Evolutionary conservation across 2,888 invertebrate genomes (phyloP), one percentile per base, ranked within the genome.

Genomic region (Furcula furcula): DNA sequence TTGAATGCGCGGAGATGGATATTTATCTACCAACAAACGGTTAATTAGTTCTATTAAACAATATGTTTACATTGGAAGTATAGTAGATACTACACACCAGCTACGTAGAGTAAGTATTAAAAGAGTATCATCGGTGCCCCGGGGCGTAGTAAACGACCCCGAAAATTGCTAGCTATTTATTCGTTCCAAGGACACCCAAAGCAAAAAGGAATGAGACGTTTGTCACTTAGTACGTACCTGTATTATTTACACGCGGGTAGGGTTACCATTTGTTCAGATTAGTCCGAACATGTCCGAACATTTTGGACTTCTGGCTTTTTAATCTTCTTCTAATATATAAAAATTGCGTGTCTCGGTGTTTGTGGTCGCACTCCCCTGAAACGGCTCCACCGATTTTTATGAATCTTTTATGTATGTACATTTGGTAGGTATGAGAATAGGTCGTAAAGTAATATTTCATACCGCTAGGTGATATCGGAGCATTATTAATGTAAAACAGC

Each of bases 81-180:
- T 55, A 65, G 61, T 16, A 62, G 55, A n/a, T n/a, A n/a, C n/a
- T n/a, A 59, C 60, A 54, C 59, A 53, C 28, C 31, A 33, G 57
- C 59, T 65, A 61, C 63, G 50, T 58, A 56, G 59, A 63, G 59
- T 52, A 61, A 55, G 67, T 75, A 72, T 73, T 65, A 75, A 63
- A 63, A 68, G 64, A 70, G 69, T 78, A 76, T 77, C 76, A 78
- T 76, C 68, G 74, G 75, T 73, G 68, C 71, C 76, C 78, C 77
- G 76, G 70, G 65, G 76, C 78, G 81, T 76, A 56, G 77, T 68
- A 78, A 81, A 83, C 76, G 79, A 80, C 65, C 74, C 80, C 75
- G 77, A 82, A 85, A 84, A 84, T 84, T 79, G 78, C 74, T 60
- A 52, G 71, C 82, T 82, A 84, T 85, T 82, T 86, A 82, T 83